These are phyloP conservation scores for Scleropages formosus DNA, from an alignment of 2,797 vertebrate genomes.

Conservation along the genomic window DNA sequence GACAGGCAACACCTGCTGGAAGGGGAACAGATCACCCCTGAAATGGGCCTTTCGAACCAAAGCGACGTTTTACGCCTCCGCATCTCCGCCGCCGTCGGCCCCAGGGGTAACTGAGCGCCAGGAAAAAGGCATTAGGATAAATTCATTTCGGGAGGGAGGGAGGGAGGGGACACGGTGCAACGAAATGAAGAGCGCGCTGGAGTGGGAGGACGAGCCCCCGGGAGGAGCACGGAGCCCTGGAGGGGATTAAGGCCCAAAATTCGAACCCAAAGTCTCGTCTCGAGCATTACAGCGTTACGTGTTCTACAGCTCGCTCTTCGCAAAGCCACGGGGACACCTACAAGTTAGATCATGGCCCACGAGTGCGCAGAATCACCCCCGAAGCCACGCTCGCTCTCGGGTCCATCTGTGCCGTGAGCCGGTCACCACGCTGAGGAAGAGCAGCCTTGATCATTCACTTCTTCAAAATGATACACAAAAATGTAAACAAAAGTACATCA, in stretches of 20 bases:
- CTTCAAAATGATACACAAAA: too few species aligned
- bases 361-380: neutral
- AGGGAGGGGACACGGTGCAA: neutral
- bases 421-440: too few species aligned
- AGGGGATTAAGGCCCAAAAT: conserved; percentile 24
- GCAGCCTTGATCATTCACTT: too few species aligned
- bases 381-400: too few species aligned
- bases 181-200: neutral
- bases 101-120: neutral
- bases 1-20: conserved; percentile 21
- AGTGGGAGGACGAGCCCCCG: neutral
- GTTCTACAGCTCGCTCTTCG: neutral
- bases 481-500: too few species aligned
- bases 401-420: too few species aligned
- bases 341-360: conserved; percentile 11
- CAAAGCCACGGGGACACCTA: conserved; percentile 7
- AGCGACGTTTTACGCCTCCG: neutral
- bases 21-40: conserved; percentile 20
- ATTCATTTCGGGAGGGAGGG: conserved; percentile 6
- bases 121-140: conserved; percentile 10
- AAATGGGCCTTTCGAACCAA: conserved; percentile 1
- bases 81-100: neutral
- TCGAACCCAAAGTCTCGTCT: conserved; percentile 21
- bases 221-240: neutral
- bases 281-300: neutral